Percentiles rank a stretch among this genome's conserved stretches.
These are phyloP conservation scores for Condylura cristata DNA, from an alignment of 2,113 vertebrate genomes.

Conservation along the genomic window DNA sequence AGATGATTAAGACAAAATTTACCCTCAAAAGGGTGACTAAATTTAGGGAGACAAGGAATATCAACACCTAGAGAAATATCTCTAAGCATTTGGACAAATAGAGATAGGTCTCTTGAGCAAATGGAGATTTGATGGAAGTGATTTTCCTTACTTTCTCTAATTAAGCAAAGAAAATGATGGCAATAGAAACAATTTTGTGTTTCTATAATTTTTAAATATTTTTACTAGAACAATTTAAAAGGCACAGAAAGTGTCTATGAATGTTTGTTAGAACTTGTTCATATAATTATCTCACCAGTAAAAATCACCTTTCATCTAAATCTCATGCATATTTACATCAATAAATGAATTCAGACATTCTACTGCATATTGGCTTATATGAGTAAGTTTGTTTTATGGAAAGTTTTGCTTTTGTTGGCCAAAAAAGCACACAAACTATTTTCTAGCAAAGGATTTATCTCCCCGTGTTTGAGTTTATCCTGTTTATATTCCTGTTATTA, in stretches of 20 bases:
- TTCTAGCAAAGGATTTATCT: background rate
- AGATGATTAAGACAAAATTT: background rate
- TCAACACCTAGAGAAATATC: background rate
- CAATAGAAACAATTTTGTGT: background rate
- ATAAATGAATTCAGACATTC: background rate
- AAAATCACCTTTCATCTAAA: background rate
- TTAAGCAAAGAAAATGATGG: background rate
- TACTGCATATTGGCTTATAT: background rate
- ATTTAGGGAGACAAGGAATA: background rate
- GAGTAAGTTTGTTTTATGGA: background rate
- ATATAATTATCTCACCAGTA: background rate
- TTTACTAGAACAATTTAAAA: background rate
- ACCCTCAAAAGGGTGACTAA: background rate
- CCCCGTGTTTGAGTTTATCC: background rate
- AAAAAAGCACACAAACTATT: background rate
- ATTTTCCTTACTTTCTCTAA: background rate
- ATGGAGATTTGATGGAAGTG: background rate
- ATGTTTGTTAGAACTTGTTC: background rate
- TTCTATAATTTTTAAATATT: background rate
- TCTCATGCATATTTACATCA: background rate
- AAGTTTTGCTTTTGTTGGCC: background rate
- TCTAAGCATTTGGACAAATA: background rate
- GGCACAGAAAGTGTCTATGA: background rate
- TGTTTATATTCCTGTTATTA: background rate
- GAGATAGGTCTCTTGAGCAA: background rate